phyloP scores from a whole-genome alignment of 1,140 invertebrate species.

The Drosophila ohnishii region DNA sequence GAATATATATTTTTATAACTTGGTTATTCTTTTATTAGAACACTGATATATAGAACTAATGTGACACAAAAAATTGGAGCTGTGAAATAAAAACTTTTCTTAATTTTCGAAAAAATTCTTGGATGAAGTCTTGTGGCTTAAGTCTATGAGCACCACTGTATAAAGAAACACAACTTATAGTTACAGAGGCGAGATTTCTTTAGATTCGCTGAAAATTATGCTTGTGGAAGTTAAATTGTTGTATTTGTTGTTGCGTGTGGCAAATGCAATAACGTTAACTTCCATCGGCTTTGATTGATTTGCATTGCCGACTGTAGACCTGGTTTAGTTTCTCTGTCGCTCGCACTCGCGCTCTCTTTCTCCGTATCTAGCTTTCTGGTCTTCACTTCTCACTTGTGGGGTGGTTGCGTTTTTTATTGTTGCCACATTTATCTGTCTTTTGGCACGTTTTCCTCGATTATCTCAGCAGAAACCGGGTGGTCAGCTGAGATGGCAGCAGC shows the following conservation, averaged over 20 bases:
- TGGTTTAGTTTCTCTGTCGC: slow-evolving; percentile 54
- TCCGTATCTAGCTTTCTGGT: slow-evolving; percentile 2
- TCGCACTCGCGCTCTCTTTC: slow-evolving; percentile 4
- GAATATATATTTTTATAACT: neutral
- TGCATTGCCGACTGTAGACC: slow-evolving; percentile 57
- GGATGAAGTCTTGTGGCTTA: neutral
- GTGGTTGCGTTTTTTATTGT: slow-evolving; percentile 28
- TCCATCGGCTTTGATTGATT: slow-evolving; percentile 57
- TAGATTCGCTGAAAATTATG: neutral
- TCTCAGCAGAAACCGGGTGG: slow-evolving; percentile 40
- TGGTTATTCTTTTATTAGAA: neutral
- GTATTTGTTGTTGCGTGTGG: slow-evolving; percentile 6
- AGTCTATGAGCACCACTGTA: neutral
- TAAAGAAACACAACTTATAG: slow-evolving; percentile 2
- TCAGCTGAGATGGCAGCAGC: slow-evolving; percentile 30
- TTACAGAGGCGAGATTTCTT: slow-evolving; percentile 9
- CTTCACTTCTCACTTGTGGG: slow-evolving; percentile 11
- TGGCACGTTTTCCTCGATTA: slow-evolving; percentile 54
- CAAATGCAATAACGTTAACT: slow-evolving; percentile 27
- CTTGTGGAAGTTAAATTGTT: neutral
- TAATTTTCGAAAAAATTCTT: slow-evolving; percentile 2
- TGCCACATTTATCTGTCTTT: slow-evolving; percentile 42
- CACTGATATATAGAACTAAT: slow-evolving; percentile 1
- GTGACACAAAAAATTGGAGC: neutral
- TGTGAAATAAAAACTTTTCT: neutral